Evolutionary conservation across 2,888 invertebrate species (phyloP), one percentile per base, ranked within the genome.

Genomic region (Folsomia manolachei): DNA sequence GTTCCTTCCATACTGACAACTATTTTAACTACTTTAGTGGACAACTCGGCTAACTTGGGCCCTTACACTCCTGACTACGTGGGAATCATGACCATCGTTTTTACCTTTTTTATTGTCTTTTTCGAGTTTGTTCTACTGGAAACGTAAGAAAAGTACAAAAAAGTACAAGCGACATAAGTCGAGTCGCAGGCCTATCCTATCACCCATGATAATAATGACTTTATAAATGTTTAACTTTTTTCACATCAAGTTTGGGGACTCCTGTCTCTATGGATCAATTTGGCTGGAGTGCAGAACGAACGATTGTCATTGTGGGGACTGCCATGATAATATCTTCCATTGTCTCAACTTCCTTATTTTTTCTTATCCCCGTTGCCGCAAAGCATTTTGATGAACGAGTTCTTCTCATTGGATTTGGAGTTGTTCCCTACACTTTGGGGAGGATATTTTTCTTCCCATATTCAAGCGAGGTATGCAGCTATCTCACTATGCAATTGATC

Each of bases 81-180:
- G 68, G 90, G 90, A 71, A 88, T 91, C 61, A 91, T 92, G 91
- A 90, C 91, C 23, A 85, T 94, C 76, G 90, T 94, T 79, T 86
- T 88, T 62, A 91, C 92, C 18, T 94, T 94, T 84, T 93, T 93
- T 83, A 89, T 93, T 78, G 86, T 94, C 78, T 91, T 92, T 70
- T 93, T 93, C 84, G 93, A 93, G 86, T 94, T 94, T 84, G 93
- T 94, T 81, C 86, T 94, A 75, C 86, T 94, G 80, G 94, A 94
- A 87, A 93, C 94, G 86, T 89, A 83, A 86, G 86, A 39, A n/a
- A n/a, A n/a, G n/a, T n/a, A n/a, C 14, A 39, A 39, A 39, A 39
- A 39, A 39, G n/a, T n/a, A n/a, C n/a, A n/a, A n/a, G n/a, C n/a
- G n/a, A n/a, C n/a, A n/a, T n/a, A n/a, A n/a, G n/a, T n/a, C n/a